phyloP scores from a whole-genome alignment of 2,797 vertebrate species.

The Gallinago solitaria region DNA sequence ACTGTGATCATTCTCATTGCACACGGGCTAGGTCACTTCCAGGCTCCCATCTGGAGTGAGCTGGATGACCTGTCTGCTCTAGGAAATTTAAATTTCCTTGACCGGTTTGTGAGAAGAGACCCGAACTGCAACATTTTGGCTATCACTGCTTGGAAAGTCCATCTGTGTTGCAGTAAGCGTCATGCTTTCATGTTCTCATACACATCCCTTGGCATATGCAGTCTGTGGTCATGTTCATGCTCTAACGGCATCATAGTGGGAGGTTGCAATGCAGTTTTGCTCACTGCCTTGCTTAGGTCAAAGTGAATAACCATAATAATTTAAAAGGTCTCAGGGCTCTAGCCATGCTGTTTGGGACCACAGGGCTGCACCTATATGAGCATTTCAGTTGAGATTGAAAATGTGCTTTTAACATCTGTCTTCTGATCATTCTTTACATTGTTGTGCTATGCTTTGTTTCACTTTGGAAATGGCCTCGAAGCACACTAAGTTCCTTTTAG shows the following conservation, averaged over 20 bases:
- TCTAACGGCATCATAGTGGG: background rate
- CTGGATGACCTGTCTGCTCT: background rate
- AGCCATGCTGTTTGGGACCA: background rate
- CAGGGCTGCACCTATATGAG: background rate
- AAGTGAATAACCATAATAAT: background rate
- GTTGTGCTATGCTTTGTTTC: background rate
- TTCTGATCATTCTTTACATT: background rate
- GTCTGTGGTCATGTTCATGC: rapidly evolving
- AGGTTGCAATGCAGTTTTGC: background rate
- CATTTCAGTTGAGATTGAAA: background rate
- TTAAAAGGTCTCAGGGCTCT: background rate
- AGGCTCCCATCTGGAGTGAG: background rate
- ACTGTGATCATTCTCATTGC: background rate
- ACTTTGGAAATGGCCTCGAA: background rate
- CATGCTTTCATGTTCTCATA: background rate
- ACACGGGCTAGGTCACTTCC: background rate
- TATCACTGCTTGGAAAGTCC: background rate
- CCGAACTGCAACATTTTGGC: background rate
- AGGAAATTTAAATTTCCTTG: background rate
- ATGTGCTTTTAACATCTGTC: background rate
- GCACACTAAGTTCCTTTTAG: background rate
- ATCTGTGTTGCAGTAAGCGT: background rate
- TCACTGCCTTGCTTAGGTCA: background rate
- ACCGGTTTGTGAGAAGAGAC: background rate
- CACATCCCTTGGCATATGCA: rapidly evolving